phyloP scores from a whole-genome alignment of 1,140 invertebrate genomes.

The Achatina immaculata region DNA sequence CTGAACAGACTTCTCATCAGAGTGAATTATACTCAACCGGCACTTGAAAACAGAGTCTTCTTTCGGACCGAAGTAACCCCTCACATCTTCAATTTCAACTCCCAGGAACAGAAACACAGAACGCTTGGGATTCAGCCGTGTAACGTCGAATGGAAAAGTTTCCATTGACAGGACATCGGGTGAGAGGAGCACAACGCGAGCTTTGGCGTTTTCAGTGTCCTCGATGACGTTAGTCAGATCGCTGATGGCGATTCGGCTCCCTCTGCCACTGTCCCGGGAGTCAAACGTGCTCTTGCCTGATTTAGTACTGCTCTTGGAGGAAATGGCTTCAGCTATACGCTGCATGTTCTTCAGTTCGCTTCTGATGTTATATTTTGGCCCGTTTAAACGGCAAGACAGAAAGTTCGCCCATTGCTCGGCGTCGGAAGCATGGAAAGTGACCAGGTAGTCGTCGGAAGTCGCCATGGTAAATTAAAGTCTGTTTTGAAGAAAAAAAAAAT shows the following conservation, averaged over 20 bases:
- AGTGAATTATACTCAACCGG: neutral
- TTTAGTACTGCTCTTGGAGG: neutral
- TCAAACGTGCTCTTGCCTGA: neutral
- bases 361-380: conserved; percentile 16
- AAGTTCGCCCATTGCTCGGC: conserved; percentile 12
- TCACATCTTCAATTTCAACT: conserved; percentile 16
- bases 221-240: neutral
- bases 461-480: neutral
- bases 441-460: neutral
- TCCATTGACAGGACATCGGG: neutral
- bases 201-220: neutral
- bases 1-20: neutral
- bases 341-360: neutral
- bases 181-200: neutral
- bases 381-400: neutral
- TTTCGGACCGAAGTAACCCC: neutral
- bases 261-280: neutral
- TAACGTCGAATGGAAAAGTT: conserved; percentile 1
- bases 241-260: neutral
- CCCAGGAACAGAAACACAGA: conserved; percentile 21
- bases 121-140: neutral
- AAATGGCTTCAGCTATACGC: neutral
- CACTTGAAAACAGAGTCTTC: neutral
- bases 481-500: neutral
- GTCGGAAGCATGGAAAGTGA: conserved; percentile 13